These are phyloP conservation scores for Dolichallabes microphthalmus DNA, from an alignment of 2,113 vertebrate species.

Conservation along the genomic window DNA sequence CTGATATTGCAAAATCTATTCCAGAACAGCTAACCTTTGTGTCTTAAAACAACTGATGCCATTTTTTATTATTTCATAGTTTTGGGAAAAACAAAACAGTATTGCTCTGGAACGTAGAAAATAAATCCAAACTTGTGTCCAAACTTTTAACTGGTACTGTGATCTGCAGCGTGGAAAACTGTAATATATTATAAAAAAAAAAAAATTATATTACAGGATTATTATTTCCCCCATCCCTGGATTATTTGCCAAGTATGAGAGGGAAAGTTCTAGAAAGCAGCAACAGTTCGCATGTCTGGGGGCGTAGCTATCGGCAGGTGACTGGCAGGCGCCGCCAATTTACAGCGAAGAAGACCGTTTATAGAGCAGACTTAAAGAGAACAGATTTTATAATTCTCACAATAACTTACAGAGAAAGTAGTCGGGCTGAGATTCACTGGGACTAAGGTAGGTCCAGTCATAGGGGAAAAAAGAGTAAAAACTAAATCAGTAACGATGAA, in stretches of 20 bases:
- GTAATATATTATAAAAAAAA: no score
- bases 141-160: no score
- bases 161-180: no score
- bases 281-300: not conserved
- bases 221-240: not conserved
- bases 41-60: no score
- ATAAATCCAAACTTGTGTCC: no score
- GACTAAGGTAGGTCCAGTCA: not conserved
- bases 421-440: not conserved
- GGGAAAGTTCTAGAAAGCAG: not conserved
- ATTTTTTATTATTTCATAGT: no score
- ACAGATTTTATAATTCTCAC: not conserved
- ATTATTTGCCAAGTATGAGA: not conserved
- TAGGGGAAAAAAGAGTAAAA: not conserved
- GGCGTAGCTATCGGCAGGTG: not conserved
- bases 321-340: not conserved
- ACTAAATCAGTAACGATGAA: not conserved
- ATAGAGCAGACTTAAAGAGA: not conserved
- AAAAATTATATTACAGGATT: no score
- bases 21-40: no score
- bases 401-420: not conserved
- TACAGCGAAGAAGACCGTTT: not conserved
- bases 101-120: no score
- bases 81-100: no score
- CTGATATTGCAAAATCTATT: no score